Conservation (phyloP, 2,113 vertebrate genomes). For the Apteryx mantelli region DNA sequence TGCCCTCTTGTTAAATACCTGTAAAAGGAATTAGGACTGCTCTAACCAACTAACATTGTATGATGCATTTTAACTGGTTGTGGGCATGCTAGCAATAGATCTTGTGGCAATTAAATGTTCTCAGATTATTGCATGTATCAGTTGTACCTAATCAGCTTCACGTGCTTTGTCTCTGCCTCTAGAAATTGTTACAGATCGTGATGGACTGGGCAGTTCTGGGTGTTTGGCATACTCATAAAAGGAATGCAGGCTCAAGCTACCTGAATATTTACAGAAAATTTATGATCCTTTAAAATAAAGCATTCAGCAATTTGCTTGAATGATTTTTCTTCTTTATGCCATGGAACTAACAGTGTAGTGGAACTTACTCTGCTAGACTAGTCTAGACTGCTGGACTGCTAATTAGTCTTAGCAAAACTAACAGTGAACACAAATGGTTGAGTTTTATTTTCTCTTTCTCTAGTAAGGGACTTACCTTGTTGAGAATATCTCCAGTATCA, state of each 20-base stretch:
- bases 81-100: background rate
- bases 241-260: background rate
- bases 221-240: background rate
- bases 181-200: background rate
- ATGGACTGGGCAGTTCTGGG: background rate
- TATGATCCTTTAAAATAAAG: background rate
- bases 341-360: background rate
- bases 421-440: background rate
- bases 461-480: background rate
- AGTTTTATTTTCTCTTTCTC: background rate
- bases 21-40: background rate
- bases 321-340: background rate
- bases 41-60: background rate
- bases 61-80: background rate
- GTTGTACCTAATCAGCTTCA: background rate
- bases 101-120: background rate
- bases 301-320: background rate
- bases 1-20: background rate
- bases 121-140: background rate
- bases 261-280: background rate
- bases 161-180: background rate
- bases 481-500: background rate
- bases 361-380: background rate
- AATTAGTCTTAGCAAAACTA: background rate
- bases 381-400: background rate